A percentile compares a stretch with the other conserved stretches of the same genome.
Evolutionary conservation across 2,113 vertebrate genomes (phyloP).

Genomic region (Lepus timidus): DNA sequence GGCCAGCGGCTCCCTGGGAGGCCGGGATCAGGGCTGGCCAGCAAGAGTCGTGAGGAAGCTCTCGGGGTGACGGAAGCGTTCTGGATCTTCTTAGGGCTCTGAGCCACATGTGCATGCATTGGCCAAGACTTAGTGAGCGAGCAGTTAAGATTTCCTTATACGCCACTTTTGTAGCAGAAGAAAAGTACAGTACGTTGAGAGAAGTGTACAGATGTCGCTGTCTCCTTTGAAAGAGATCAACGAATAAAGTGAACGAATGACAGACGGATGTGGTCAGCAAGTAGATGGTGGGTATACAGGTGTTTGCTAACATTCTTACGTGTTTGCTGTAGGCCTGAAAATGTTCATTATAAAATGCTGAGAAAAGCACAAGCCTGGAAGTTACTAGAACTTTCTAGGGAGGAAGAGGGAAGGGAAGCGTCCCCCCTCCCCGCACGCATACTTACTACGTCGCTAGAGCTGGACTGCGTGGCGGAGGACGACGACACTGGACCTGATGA

Average conservation of each 20-base stretch:
- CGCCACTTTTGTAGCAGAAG: neutral
- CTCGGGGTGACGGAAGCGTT: neutral
- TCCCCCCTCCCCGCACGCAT: neutral
- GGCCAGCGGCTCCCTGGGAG: too few species aligned
- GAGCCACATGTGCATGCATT: neutral
- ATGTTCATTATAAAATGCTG: neutral
- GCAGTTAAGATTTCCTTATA: neutral
- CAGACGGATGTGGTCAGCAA: neutral
- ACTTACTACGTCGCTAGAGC: slow-evolving; percentile 97
- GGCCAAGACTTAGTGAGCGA: neutral
- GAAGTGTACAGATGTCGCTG: neutral
- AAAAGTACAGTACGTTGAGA: neutral
- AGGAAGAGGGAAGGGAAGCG: neutral
- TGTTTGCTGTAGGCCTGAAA: neutral
- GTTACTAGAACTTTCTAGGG: neutral
- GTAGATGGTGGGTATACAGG: rapidly evolving
- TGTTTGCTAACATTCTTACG: neutral
- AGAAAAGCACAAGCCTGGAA: neutral
- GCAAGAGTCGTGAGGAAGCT: too few species aligned
- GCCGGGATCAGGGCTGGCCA: too few species aligned
- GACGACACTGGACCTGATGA: slow-evolving; percentile 95
- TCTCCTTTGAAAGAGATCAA: neutral
- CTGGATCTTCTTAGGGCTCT: neutral
- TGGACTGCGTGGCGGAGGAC: slow-evolving; percentile 93
- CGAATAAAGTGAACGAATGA: neutral